Base-by-base conservation (phyloP, 2,888 invertebrate genomes). In the Oegoconia quadripuncta region DNA sequence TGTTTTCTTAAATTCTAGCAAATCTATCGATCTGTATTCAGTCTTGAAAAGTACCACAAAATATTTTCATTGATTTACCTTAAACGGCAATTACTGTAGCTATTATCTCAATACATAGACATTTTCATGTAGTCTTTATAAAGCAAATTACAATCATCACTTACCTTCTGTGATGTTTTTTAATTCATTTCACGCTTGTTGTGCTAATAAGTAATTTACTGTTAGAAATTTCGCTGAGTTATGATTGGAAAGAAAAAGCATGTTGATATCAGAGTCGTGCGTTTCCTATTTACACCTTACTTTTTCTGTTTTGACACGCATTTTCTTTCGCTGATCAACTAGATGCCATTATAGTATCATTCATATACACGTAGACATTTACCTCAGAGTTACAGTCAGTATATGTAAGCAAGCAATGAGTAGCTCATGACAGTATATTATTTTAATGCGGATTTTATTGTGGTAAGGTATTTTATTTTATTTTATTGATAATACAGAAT, bases 51-150 rank as follows among this genome's bases (percentile, higher is more conserved):
- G n/a, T n/a, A n/a, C n/a, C n/a, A n/a, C n/a, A n/a, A n/a, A n/a
- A n/a, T n/a, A n/a, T n/a, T n/a, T n/a, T n/a, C n/a, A n/a, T n/a
- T n/a, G n/a, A n/a, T n/a, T n/a, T n/a, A n/a, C n/a, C n/a, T n/a
- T 13, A 13, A 9, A 9, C 27, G 11, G 11, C 11, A 12, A 37
- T 59, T 66, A 55, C 71, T 73, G 71, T 68, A 62, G 65, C 66
- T 67, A 46, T 66, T 58, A 45, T 60, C 64, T 66, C 48, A 44
- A 32, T 42, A 51, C 49, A 37, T 12, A 31, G 12, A 15, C 16
- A 6, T 17, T 16, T 31, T 20, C 9, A 20, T 13, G 18, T 31
- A 31, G 31, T 11, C n/a, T 23, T 23, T 3, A n/a, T n/a, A n/a
- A n/a, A n/a, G n/a, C n/a, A n/a, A n/a, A n/a, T n/a, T n/a, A n/a